phyloP scores from a whole-genome alignment of 35 echinoderm and acorn worm genomes.

The Apostichopus japonicus region DNA sequence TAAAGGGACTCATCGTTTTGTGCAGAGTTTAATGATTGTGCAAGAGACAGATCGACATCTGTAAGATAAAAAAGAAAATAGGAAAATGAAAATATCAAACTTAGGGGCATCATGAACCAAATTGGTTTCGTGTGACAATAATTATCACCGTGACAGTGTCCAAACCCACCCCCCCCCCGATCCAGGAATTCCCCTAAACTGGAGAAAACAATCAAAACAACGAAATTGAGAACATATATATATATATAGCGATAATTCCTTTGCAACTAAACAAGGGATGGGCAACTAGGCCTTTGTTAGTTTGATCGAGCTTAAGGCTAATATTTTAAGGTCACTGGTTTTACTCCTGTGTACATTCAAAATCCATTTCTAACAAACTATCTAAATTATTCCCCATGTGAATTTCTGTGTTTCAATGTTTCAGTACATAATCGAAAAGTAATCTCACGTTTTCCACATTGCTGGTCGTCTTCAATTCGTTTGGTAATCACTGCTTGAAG shows the following conservation, averaged over 20 bases:
- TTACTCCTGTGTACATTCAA: not conserved
- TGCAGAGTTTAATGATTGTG: not conserved
- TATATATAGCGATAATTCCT: not conserved
- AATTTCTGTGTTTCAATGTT: not conserved
- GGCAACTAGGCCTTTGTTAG: not conserved
- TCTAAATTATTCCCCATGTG: not conserved
- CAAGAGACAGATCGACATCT: not conserved
- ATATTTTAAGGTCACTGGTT: not conserved
- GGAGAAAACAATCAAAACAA: not conserved
- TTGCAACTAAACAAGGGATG: not conserved
- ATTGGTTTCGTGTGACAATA: too few relatives aligned
- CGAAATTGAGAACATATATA: not conserved
- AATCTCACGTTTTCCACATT: not conserved
- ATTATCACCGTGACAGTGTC: too few relatives aligned
- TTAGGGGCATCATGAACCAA: not conserved
- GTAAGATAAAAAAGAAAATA: not conserved
- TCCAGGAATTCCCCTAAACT: not conserved
- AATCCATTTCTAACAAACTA: not conserved
- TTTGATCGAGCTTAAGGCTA: not conserved
- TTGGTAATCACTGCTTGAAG: not conserved
- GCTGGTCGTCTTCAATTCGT: not conserved
- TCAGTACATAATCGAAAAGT: not conserved
- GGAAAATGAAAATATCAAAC: not conserved
- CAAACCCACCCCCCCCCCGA: too few relatives aligned
- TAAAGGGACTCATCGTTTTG: not conserved